Evolutionary conservation across 2,888 invertebrate genomes (phyloP), one percentile per base, ranked within the genome.

Genomic region (Miltochrista miniata): DNA sequence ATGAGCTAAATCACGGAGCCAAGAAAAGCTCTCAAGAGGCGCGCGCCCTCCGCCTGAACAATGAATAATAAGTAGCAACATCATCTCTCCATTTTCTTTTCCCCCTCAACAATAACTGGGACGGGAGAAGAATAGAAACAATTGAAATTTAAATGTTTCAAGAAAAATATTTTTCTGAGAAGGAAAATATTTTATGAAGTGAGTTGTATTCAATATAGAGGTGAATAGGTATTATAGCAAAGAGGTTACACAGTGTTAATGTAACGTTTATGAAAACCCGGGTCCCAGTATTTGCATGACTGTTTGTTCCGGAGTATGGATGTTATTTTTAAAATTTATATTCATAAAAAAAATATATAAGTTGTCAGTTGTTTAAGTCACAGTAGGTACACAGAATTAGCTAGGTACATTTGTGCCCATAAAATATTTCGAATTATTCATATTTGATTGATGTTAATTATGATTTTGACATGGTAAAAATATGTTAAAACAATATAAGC

Each of bases 51-150:
- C 46, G 44, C 46, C 70, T 75, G 82, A 84, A 88, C 89, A 87
- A 90, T 88, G 90, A 88, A 90, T 89, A 89, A 85, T 87, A 90
- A 89, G 83, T 73, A 74, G 75, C 76, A 76, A 90, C 89, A 87
- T 81, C 80, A 83, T 80, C 85, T 82, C 83, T 83, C 87, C 88
- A 90, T 90, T 89, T 89, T 86, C 82, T 70, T 79, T 81, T 78
- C 70, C 78, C 76, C 81, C 87, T 83, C 74, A 80, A 85, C 85
- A 85, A 85, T 81, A 82, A 79, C 70, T 72, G 70, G 72, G 73
- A 74, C 76, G 77, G 64, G 74, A 68, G 78, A 76, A 79, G 81
- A 87, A 87, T 84, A 85, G 81, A 74, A 85, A 85, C 87, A 87
- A 87, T 88, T 72, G 77, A 83, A 87, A 85, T 87, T 88, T 86